Evolutionary conservation across 2,888 invertebrate genomes (phyloP), one percentile per base, ranked within the genome.

Genomic region (Eupithecia subfuscata): DNA sequence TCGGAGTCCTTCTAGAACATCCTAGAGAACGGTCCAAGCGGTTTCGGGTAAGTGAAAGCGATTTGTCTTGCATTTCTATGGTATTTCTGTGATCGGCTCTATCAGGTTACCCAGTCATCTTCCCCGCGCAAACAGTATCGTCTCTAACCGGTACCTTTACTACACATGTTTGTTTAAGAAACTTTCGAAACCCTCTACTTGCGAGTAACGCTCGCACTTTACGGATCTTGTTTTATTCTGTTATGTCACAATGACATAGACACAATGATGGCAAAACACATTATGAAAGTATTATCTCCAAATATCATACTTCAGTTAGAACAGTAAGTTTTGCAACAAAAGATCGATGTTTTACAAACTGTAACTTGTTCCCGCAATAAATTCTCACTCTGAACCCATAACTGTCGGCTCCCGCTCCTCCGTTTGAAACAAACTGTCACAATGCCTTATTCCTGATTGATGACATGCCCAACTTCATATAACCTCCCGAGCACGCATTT

Each of bases 401-500:
- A 45, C 40, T 22, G 68, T 68, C 68, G 45, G 14, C 9, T 11
- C 68, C 63, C 65, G 43, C 40, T 1, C 9, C 40, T 1, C 40
- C 64, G 65, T 40, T 71, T 22, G 12, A 68, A 43, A 56, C 48
- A 9, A 63, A 16, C 63, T 48, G 68, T 43, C 48, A 37, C 45
- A 64, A 30, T 48, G 43, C 37, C 67, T 40, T 52, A 40, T 14
- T 4, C 18, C 64, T 67, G 75, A 75, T 65, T 22, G 48, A 70
- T 76, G 73, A 68, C 67, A 60, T 25, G 37, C 22, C 68, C 63
- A 70, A 73, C 71, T 75, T 25, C 12, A 63, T 68, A 43, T 25
- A 52, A 43, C 34, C 64, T 37, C 25, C 14, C 4, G 60, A 60
- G 7, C 12, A 67, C 67, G 30, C 64, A 64, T 70, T 73, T 63